Conservation (phyloP, 2,888 invertebrate genomes). For the Perdita meconis region DNA sequence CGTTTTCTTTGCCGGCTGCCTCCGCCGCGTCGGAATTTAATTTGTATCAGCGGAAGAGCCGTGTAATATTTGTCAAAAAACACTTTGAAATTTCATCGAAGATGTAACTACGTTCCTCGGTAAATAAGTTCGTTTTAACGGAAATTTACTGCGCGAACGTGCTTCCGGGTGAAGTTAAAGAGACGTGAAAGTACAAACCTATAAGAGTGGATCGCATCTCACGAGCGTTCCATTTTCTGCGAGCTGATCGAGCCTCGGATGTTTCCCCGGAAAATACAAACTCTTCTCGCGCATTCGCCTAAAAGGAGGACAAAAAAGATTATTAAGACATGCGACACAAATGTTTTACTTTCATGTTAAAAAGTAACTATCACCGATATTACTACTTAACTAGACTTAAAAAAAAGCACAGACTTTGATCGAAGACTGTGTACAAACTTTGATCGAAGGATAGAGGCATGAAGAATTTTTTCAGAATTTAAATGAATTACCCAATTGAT, state of each 20-base stretch:
- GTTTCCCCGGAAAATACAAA: neutral
- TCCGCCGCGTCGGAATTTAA: neutral
- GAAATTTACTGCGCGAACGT: neutral
- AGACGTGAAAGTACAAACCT: neutral
- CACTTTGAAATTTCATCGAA: neutral
- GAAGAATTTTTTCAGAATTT: no score
- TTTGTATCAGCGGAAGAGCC: neutral
- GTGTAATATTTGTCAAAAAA: neutral
- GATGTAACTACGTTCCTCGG: neutral
- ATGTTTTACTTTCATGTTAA: no score
- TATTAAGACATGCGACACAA: neutral
- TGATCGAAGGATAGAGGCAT: no score
- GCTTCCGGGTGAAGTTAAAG: neutral
- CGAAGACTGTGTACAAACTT: no score
- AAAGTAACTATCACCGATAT: no score
- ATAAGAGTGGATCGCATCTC: constrained; percentile 1
- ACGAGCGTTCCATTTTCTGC: neutral
- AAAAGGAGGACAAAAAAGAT: neutral
- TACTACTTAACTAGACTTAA: no score
- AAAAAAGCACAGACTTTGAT: no score
- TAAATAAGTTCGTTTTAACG: neutral
- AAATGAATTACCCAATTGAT: no score
- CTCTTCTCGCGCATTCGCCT: neutral
- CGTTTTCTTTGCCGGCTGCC: neutral
- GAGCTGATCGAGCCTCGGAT: neutral